phyloP scores from a whole-genome alignment of 2,797 vertebrate genomes.

The Todus mexicanus region DNA sequence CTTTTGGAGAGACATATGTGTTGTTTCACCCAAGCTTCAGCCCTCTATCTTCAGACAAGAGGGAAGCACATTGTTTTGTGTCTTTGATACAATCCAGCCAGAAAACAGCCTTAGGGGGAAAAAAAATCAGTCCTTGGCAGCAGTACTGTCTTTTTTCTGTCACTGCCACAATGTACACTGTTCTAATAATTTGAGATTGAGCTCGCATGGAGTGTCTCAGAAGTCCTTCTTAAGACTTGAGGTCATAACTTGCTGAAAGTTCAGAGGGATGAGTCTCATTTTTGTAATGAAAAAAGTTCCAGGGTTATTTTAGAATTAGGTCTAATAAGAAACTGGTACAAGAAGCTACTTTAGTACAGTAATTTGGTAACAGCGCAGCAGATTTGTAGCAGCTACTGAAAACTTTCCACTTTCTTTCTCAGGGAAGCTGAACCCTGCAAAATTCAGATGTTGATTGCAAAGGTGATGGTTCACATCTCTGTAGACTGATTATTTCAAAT shows the following conservation, averaged over 20 bases:
- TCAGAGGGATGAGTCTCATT: conserved; percentile 44
- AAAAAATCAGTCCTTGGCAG: conserved; percentile 34
- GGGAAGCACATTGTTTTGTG: conserved; percentile 50
- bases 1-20: conserved; percentile 27
- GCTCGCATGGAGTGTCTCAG: conserved; percentile 18
- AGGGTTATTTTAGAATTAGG: conserved; percentile 68
- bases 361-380: conserved; percentile 7
- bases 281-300: conserved; percentile 39
- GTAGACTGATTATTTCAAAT: background rate
- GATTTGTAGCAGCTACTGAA: background rate
- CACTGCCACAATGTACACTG: background rate
- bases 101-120: conserved; percentile 27
- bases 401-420: background rate
- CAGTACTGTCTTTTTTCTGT: background rate
- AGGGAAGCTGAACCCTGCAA: background rate
- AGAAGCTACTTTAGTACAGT: conserved; percentile 30
- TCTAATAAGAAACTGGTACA: conserved; percentile 66
- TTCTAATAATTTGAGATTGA: conserved; percentile 44
- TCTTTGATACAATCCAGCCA: conserved; percentile 50
- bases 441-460: background rate
- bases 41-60: conserved; percentile 41
- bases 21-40: conserved; percentile 45
- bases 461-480: background rate
- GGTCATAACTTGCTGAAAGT: conserved; percentile 53
- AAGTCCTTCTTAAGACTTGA: conserved; percentile 61